Conservation (phyloP, 2,113 vertebrate species). For the Grammomys surdaster region DNA sequence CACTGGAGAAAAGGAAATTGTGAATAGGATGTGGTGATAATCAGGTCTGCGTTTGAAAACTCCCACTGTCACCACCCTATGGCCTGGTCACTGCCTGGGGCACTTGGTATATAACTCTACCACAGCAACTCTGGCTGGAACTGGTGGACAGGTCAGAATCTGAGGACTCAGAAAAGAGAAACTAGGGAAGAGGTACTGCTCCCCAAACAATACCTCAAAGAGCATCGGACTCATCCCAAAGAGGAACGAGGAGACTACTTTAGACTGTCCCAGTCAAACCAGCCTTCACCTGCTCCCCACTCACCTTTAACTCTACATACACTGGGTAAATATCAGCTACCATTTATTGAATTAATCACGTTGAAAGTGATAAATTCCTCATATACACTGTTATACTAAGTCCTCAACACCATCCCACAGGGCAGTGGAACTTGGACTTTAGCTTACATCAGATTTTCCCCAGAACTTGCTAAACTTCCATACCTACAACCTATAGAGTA, state of each 20-base stretch:
- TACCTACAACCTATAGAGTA: not conserved
- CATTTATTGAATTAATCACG: slow-evolving; percentile 2
- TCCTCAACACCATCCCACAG: not conserved
- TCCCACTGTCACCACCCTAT: not conserved
- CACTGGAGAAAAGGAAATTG: not conserved
- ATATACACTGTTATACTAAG: slow-evolving; percentile 6
- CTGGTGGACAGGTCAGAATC: not conserved
- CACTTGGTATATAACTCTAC: not conserved
- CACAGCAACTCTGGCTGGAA: not conserved
- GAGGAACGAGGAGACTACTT: not conserved
- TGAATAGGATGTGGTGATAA: not conserved
- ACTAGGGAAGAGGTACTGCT: not conserved
- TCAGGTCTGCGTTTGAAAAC: not conserved
- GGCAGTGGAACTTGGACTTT: slow-evolving; percentile 15
- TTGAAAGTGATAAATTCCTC: slow-evolving; percentile 4
- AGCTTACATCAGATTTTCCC: slow-evolving; percentile 17
- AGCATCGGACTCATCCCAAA: slow-evolving; percentile 10
- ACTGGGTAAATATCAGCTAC: slow-evolving; percentile 13
- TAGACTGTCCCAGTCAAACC: not conserved
- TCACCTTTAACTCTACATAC: not conserved
- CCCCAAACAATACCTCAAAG: not conserved
- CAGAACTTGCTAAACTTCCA: slow-evolving; percentile 18
- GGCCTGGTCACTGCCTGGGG: not conserved
- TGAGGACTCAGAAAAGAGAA: not conserved
- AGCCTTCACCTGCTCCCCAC: not conserved